Evolutionary conservation across 2,797 vertebrate species (phyloP), one percentile per base, ranked within the genome.

Genomic region (Sciurus carolinensis): DNA sequence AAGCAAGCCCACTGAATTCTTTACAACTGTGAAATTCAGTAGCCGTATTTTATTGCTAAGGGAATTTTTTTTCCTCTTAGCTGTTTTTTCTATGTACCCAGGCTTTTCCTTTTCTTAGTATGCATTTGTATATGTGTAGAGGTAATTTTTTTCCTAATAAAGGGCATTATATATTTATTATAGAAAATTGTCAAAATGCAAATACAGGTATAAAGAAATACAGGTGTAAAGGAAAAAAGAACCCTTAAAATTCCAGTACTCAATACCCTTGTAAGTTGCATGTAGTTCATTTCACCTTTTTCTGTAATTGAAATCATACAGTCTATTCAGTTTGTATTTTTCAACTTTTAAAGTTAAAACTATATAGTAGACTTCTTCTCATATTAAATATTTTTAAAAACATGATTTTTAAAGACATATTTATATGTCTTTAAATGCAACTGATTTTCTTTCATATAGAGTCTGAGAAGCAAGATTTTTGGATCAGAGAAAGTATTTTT

Each of bases 41-140:
- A 92, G 73, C 62, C 13, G 28, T 47, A 5, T 36, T 85, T 33
- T 90, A 1, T 81, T 42, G 18, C 18, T 82, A 15, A 87, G 17
- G n/a, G 44, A 64, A 71, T 73, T 18, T 90, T 13, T 92, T 44
- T 22, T 71, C 59, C 2, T 93, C 47, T 85, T 87, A 80, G 50
- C 47, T 28, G 6, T 20, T 54, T 50, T 75, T 81, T 76, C 9
- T 79, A 36, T 77, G 18, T 90, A 28, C 87, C 93, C 24, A 80
- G 18, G 39, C 87, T 93, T 67, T 92, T 67, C n/a, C 33, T 66
- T 91, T 92, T 92, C 54, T 86, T 95, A 71, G 50, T 75, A 26
- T 84, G 22, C 30, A 88, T 75, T 77, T 84, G 15, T 87, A 2
- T 79, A 66, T 88, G 17, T 87, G 83, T 91, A 28, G 36, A 89